A percentile compares a stretch with the other conserved stretches of the same genome.
phyloP scores from a whole-genome alignment of 2,888 invertebrate species.

The Orthosia incerta region DNA sequence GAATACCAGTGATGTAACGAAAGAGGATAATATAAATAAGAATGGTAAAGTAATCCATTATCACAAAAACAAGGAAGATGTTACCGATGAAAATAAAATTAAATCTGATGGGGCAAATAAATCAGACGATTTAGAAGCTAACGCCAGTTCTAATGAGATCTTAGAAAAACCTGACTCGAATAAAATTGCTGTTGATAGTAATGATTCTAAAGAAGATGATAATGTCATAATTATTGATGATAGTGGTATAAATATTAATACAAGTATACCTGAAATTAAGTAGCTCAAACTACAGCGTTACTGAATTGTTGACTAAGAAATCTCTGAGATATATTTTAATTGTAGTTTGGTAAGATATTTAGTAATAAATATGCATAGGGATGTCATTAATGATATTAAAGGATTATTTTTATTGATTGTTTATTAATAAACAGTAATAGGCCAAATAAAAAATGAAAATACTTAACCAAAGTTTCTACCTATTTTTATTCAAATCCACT shows the following conservation, averaged over 20 bases:
- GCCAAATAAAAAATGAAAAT: not conserved
- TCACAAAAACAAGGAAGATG: not conserved
- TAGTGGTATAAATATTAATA: constrained; percentile 18
- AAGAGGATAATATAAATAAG: not conserved
- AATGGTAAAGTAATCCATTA: not conserved
- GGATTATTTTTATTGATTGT: not conserved
- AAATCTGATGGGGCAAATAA: not conserved
- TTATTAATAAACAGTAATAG: not conserved
- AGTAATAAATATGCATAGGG: not conserved
- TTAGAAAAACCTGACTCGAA: not conserved
- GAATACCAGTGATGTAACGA: not conserved
- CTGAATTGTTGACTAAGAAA: not conserved
- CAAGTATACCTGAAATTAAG: constrained; percentile 10
- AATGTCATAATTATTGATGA: constrained; percentile 23
- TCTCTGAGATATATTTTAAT: constrained; percentile 18
- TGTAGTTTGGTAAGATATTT: no score
- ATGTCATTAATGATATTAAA: constrained; percentile 4
- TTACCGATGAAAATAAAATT: not conserved
- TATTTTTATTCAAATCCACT: not conserved
- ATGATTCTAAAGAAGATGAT: not conserved
- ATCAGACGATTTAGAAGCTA: not conserved
- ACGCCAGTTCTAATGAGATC: not conserved
- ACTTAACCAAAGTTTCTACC: not conserved
- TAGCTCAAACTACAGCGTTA: not conserved
- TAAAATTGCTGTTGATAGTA: not conserved